phyloP scores from a whole-genome alignment of 23 tunicate species.

The Ascidia mentula region DNA sequence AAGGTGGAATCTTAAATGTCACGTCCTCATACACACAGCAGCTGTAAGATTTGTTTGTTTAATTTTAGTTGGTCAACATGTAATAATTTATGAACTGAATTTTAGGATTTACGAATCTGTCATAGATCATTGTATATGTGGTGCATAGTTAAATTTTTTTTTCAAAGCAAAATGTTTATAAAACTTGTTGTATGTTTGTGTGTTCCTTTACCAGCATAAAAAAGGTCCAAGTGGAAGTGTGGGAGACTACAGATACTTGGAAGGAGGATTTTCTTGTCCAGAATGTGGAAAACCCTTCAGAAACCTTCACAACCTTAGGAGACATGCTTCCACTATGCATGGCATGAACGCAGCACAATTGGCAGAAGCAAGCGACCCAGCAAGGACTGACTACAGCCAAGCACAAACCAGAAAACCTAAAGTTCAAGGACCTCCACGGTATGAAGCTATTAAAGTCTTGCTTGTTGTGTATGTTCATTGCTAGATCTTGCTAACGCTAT shows the following conservation, averaged over 20 bases:
- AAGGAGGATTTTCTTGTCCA: slow-evolving; percentile 56
- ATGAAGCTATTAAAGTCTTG: too few species aligned
- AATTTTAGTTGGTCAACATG: too few species aligned
- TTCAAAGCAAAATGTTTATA: too few species aligned
- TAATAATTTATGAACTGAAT: too few species aligned
- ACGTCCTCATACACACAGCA: slow-evolving; percentile 67
- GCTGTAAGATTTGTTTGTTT: slow-evolving; percentile 25
- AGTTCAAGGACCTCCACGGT: slow-evolving; percentile 7
- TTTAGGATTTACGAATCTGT: too few species aligned
- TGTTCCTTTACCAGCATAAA: too few species aligned
- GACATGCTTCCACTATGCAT: slow-evolving; percentile 57
- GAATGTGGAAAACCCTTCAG: slow-evolving; percentile 70
- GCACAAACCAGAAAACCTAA: slow-evolving; percentile 2
- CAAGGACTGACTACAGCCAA: not conserved
- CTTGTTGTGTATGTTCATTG: too few species aligned
- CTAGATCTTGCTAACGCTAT: too few species aligned
- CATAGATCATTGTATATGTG: too few species aligned
- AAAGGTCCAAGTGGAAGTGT: not conserved
- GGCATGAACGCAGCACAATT: slow-evolving; percentile 48
- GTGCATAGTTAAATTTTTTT: too few species aligned
- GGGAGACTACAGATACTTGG: slow-evolving; percentile 34
- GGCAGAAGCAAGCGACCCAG: slow-evolving; percentile 39
- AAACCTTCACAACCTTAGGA: slow-evolving; percentile 45
- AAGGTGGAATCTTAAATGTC: slow-evolving; percentile 90
- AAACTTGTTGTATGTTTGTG: too few species aligned